A percentile compares a stretch with the other conserved stretches of the same genome.
Conservation (phyloP, 2,888 invertebrate genomes). For the Synergus itoensis region DNA sequence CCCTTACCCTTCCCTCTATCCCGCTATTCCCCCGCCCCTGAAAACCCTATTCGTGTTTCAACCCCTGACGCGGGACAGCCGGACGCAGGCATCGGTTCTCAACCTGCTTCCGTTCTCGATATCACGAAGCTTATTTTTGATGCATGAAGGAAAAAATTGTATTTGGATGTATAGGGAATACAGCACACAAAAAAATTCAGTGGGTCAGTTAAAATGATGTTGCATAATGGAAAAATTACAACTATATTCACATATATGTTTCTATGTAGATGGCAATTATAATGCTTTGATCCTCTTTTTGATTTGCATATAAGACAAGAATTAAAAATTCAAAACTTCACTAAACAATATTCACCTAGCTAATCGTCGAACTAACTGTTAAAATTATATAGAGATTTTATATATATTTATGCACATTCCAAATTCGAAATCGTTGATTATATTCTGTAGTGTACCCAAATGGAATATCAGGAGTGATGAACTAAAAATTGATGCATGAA, state of each 20-base stretch:
- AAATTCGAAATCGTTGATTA: constrained; percentile 35
- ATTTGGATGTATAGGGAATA: background rate
- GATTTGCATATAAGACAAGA: too few species aligned
- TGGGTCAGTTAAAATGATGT: background rate
- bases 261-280: too few species aligned
- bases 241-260: too few species aligned
- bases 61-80: constrained; percentile 71
- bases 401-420: background rate
- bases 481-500: constrained; percentile 3
- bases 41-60: constrained; percentile 71
- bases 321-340: too few species aligned
- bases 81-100: constrained; percentile 72
- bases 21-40: constrained; percentile 60
- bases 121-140: constrained; percentile 31
- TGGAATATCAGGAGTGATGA: background rate
- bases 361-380: too few species aligned
- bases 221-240: too few species aligned
- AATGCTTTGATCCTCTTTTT: too few species aligned
- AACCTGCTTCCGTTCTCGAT: constrained; percentile 62
- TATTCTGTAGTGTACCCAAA: background rate
- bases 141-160: constrained; percentile 5
- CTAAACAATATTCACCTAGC: too few species aligned
- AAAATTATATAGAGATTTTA: too few species aligned
- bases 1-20: constrained; percentile 58
- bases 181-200: background rate